Base-by-base conservation (phyloP, 2,113 vertebrate genomes). In the Copsychus sechellarum region DNA sequence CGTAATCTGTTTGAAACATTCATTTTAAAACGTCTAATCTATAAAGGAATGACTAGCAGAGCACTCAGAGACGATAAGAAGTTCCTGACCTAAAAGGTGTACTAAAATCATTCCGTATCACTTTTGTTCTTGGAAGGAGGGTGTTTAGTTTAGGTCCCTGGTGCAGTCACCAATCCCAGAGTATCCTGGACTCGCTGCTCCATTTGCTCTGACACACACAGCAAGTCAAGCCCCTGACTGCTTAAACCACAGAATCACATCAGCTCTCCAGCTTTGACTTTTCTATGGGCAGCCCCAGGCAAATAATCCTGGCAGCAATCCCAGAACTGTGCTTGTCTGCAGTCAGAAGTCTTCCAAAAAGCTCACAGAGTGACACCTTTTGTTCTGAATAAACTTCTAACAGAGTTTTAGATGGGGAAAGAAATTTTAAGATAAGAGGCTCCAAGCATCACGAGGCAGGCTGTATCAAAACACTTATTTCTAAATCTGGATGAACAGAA, bases 301-400 rank as follows among this genome's bases (percentile, higher is more conserved):
- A 76, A 93, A 51, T 17, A 67, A n/a, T 15, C 38, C 31, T 45
- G 48, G 47, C 22, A 87, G 54, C 1, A 3, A 60, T 23, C 6
- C 47, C 2, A 1, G 29, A 64, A 85, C 4, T 36, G 7, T 25
- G 45, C 43, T 43, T 1, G 0, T 38, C 43, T 77, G 47, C 48
- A 85, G 64, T 14, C 29, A 84, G 26, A 81, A 70, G 45, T 16
- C n/a, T 43, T 64, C 58, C 57, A 78, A n/a, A 86, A 74, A 60
- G 34, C 16, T 80, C 61, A 64, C 6, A 50, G 60, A 34, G 51
- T 40, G 24, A 47, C 40, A 56, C 4, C 38, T 47, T 73, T n/a
- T 48, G 11, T 22, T 79, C 36, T 31, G 7, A 80, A 64, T 26
- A 50, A 54, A 43, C 18, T 25, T 50, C 29, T 47, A 51, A 38